phyloP scores from a whole-genome alignment of 37 sponge, comb jelly and placozoan genomes.

The Eunapius fragilis region DNA sequence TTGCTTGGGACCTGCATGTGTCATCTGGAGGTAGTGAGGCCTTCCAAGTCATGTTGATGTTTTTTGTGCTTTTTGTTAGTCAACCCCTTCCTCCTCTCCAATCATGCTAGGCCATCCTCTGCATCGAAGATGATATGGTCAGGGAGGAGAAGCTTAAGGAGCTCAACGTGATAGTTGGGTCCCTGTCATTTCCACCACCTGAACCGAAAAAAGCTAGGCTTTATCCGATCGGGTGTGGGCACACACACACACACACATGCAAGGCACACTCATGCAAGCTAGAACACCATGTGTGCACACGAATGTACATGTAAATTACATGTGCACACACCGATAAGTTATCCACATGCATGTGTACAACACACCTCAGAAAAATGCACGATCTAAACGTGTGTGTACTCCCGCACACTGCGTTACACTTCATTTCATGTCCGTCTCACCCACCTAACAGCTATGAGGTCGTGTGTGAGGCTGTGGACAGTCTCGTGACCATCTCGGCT shows the following conservation, averaged over 20 bases:
- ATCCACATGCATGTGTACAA: too few species aligned
- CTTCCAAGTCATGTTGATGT: too few species aligned
- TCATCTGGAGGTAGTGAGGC: too few species aligned
- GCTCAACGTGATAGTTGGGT: constrained; percentile 45
- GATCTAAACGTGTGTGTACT: too few species aligned
- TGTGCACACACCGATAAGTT: too few species aligned
- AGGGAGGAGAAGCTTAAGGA: constrained; percentile 59
- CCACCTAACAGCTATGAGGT: constrained; percentile 27
- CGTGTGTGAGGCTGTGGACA: constrained; percentile 56
- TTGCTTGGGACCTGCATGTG: too few species aligned
- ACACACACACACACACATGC: neutral
- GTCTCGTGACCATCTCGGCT: constrained; percentile 7
- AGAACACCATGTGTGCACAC: neutral
- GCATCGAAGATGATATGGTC: constrained; percentile 42
- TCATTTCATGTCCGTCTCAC: too few species aligned
- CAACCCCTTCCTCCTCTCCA: neutral
- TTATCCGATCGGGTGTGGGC: constrained; percentile 19
- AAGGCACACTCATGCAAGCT: neutral
- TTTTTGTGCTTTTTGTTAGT: too few species aligned
- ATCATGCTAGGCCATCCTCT: neutral
- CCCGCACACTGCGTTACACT: too few species aligned
- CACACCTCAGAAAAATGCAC: too few species aligned
- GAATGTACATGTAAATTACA: too few species aligned
- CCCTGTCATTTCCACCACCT: constrained; percentile 51
- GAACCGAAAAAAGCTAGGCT: neutral